These are phyloP conservation scores for Neodon shergylaensis DNA, from an alignment of 2,113 vertebrate genomes.

Conservation along the genomic window DNA sequence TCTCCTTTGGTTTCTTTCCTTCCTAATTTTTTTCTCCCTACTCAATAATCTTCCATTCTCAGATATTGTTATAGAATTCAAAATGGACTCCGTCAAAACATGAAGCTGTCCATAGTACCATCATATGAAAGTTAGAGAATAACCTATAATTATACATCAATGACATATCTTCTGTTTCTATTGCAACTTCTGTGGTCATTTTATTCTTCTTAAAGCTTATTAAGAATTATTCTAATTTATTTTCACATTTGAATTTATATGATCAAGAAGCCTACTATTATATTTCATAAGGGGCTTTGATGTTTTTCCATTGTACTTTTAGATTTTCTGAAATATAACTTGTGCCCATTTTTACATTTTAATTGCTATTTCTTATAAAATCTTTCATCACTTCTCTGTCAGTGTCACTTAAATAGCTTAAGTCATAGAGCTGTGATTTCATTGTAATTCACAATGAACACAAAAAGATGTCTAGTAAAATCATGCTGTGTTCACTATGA, in stretches of 20 bases:
- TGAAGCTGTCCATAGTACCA: not conserved
- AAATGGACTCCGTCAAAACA: not conserved
- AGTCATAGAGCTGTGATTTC: not conserved
- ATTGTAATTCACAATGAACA: not conserved
- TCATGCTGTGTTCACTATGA: not conserved
- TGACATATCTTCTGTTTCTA: not conserved
- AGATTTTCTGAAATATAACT: not conserved
- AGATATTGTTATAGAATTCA: not conserved
- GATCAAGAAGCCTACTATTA: not conserved
- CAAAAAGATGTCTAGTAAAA: not conserved
- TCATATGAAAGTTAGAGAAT: not conserved
- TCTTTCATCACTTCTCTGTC: not conserved
- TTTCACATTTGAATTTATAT: not conserved
- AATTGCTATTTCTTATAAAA: not conserved
- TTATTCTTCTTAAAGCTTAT: not conserved
- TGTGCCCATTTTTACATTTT: not conserved
- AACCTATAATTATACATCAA: not conserved
- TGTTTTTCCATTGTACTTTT: not conserved
- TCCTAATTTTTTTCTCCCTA: not conserved
- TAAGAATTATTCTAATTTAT: not conserved
- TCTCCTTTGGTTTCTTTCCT: not conserved
- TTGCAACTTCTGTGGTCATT: not conserved
- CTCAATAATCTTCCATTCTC: not conserved
- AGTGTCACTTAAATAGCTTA: not conserved
- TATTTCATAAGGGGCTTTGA: not conserved